These are phyloP conservation scores for Pterostichus madidus DNA, from an alignment of 2,888 invertebrate genomes.

Conservation along the genomic window DNA sequence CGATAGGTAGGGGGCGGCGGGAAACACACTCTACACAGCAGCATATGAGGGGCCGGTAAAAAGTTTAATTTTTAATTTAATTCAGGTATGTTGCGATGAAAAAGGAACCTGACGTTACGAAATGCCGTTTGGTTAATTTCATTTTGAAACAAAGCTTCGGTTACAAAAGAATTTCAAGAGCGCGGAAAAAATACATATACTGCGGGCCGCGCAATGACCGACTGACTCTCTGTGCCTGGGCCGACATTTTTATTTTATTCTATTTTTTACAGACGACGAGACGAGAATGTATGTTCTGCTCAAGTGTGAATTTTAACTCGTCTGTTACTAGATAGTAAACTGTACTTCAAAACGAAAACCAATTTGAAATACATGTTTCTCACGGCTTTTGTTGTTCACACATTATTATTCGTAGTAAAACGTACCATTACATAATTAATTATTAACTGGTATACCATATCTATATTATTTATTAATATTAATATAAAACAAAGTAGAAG, in stretches of 20 bases:
- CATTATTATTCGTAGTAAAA: too few relatives aligned
- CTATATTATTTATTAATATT: too few relatives aligned
- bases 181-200: constrained; percentile 65
- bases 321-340: background rate
- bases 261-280: constrained; percentile 37
- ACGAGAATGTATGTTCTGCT: constrained; percentile 25
- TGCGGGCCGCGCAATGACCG: constrained; percentile 45
- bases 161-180: constrained; percentile 66
- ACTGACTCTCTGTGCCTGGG: constrained; percentile 28
- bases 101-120: constrained; percentile 66
- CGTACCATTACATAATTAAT: too few relatives aligned
- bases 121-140: constrained; percentile 66
- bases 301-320: constrained; percentile 33
- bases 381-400: too few relatives aligned
- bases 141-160: constrained; percentile 66
- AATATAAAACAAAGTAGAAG: too few relatives aligned
- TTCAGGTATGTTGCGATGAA: constrained; percentile 66
- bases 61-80: constrained; percentile 67
- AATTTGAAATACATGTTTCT: too few relatives aligned
- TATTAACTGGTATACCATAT: too few relatives aligned
- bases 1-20: background rate
- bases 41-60: constrained; percentile 46
- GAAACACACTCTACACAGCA: background rate
- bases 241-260: constrained; percentile 51
- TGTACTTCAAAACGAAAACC: background rate